A percentile compares a stretch with the other conserved stretches of the same genome.
Evolutionary conservation across 1,140 invertebrate genomes (phyloP).

Genomic region (Brachionus calyciflorus): DNA sequence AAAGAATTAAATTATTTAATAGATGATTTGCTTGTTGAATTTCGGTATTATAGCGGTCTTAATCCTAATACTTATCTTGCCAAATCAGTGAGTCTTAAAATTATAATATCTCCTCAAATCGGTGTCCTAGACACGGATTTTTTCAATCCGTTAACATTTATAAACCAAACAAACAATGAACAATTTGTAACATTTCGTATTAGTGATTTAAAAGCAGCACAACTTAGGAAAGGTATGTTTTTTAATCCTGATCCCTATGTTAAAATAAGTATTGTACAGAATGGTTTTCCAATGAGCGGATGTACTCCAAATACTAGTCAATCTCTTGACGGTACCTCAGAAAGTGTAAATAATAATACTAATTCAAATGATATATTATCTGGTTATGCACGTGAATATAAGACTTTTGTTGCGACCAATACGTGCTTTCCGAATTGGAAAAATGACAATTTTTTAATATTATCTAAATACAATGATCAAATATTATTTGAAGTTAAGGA

Average conservation of each 20-base stretch:
- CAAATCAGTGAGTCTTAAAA: conserved; percentile 10
- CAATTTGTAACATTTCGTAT: conserved; percentile 36
- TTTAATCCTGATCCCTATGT: conserved; percentile 64
- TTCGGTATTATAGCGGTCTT: conserved; percentile 42
- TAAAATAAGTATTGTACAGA: conserved; percentile 61
- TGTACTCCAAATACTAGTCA: conserved; percentile 49
- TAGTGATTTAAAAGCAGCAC: conserved; percentile 58
- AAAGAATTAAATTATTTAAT: neutral
- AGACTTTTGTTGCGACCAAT: conserved; percentile 50
- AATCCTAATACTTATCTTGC: neutral
- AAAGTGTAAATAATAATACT: conserved; percentile 53
- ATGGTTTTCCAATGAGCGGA: conserved; percentile 51
- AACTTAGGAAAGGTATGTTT: conserved; percentile 63
- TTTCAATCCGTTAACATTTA: conserved; percentile 9
- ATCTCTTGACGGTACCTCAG: conserved; percentile 59
- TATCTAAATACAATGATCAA: conserved; percentile 59
- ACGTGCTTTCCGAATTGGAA: conserved; percentile 41
- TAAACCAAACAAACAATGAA: neutral
- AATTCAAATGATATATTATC: conserved; percentile 52
- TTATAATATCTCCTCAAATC: neutral
- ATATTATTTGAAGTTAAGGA: conserved; percentile 64
- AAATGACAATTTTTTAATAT: conserved; percentile 58
- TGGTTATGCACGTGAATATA: conserved; percentile 61
- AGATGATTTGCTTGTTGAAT: neutral
- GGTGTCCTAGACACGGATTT: neutral